These are phyloP conservation scores for Seira ritae DNA, from an alignment of 2,888 invertebrate species.

Conservation along the genomic window DNA sequence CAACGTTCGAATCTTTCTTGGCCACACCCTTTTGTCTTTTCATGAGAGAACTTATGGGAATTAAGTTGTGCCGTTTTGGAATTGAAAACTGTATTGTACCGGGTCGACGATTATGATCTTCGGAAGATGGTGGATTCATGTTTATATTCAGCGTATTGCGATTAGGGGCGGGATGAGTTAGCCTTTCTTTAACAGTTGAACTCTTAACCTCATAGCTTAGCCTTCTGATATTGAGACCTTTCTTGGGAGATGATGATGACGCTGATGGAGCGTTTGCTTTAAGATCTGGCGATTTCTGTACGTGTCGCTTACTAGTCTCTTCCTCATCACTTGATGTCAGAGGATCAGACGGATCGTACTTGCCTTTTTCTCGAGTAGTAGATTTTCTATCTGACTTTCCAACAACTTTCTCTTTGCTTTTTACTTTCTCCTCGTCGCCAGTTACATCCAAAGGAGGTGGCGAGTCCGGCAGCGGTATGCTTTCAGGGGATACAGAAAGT, in stretches of 20 bases:
- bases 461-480: conserved; percentile 70
- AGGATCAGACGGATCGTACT: conserved; percentile 73
- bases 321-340: conserved; percentile 72
- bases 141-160: conserved; percentile 35
- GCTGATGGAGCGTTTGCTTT: neutral
- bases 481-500: conserved; percentile 62
- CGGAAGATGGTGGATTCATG: neutral
- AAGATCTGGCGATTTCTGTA: neutral
- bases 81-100: conserved; percentile 72
- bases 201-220: neutral
- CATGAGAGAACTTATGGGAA: conserved; percentile 71
- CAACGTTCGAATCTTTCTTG: conserved; percentile 65
- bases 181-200: neutral
- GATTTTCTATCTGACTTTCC: neutral
- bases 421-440: neutral
- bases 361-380: neutral
- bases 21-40: conserved; percentile 72
- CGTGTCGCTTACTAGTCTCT: neutral
- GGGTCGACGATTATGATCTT: conserved; percentile 18
- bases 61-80: conserved; percentile 70
- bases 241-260: neutral
- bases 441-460: conserved; percentile 58
- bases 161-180: neutral
- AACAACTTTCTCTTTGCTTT: neutral
- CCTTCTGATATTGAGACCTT: neutral